Base-by-base conservation (phyloP, 1,140 invertebrate genomes). In the Drosophila azteca region DNA sequence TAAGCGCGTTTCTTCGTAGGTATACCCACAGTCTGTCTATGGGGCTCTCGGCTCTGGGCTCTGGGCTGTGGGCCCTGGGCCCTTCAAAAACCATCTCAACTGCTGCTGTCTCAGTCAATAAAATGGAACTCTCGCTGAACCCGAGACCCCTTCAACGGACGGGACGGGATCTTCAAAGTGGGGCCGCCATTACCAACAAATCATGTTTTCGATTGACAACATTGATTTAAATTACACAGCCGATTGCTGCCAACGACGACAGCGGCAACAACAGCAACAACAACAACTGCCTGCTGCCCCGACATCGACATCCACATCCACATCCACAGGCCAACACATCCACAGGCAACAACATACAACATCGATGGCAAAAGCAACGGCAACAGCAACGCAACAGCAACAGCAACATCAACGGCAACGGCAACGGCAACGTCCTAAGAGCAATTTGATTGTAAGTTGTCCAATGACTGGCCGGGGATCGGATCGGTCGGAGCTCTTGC, bases 131-230 rank as follows among this genome's bases (percentile, higher is more conserved):
- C n/a, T 22, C n/a, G 6, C 15, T 44, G 24, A 35, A 22, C 13
- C 51, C 43, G 20, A 48, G 35, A 13, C 48, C 50, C 29, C 7
- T 52, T 54, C 35, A 15, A 35, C 48, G 52, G 39, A 29, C 50
- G 50, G 22, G 53, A 39, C 29, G 48, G 71, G 71, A 71, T 54
- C 77, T 90, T 90, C 88, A 90, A 90, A 90, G 88, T 75, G 62
- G 63, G 55, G 71, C 88, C 84, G 84, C 84, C 83, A 88, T 88
- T 88, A 89, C 81, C 82, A 90, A 90, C 87, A 90, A 90, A 90
- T 90, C 87, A 90, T 90, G 87, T 90, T 90, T 88, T 90, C 85
- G 87, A 90, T 90, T 90, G 88, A 90, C 88, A 90, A 90, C 77
- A 84, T 84, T 90, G 88, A 90, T 90, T 90, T 90, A 81, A 90